Percentiles rank a stretch among this genome's conserved stretches.
These are phyloP conservation scores for Hypsibius dujardini DNA, from an alignment of 1,140 invertebrate species.

Conservation along the genomic window DNA sequence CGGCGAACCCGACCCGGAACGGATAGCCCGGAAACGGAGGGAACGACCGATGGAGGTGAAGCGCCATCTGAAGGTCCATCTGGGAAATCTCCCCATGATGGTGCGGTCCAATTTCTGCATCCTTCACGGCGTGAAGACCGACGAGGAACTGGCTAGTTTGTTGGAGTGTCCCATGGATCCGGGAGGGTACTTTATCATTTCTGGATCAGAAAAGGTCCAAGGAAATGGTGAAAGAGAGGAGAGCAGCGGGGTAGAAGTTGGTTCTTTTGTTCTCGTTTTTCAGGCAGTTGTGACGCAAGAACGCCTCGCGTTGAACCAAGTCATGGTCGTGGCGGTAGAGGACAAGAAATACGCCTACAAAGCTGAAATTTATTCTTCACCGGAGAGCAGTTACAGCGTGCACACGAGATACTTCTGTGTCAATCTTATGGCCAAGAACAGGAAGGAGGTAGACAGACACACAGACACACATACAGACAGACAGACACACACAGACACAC, in stretches of 20 bases:
- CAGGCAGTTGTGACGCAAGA: neutral
- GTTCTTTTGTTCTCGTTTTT: neutral
- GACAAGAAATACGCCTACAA: neutral
- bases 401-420: no score
- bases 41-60: neutral
- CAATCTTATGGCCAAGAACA: no score
- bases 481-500: no score
- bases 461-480: no score
- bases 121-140: neutral
- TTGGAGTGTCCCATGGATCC: neutral
- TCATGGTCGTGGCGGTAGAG: neutral
- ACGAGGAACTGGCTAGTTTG: neutral
- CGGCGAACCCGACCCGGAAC: neutral
- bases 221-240: neutral
- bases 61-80: neutral
- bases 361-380: neutral
- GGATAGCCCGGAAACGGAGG: neutral
- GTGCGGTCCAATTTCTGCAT: neutral
- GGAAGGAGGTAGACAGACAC: no score
- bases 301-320: neutral
- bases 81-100: neutral
- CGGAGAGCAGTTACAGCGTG: neutral
- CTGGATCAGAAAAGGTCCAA: conserved; percentile 11
- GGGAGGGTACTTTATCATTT: conserved; percentile 5
- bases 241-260: neutral